phyloP scores from a whole-genome alignment of 2,113 vertebrate genomes.

The Prunella fulvescens region DNA sequence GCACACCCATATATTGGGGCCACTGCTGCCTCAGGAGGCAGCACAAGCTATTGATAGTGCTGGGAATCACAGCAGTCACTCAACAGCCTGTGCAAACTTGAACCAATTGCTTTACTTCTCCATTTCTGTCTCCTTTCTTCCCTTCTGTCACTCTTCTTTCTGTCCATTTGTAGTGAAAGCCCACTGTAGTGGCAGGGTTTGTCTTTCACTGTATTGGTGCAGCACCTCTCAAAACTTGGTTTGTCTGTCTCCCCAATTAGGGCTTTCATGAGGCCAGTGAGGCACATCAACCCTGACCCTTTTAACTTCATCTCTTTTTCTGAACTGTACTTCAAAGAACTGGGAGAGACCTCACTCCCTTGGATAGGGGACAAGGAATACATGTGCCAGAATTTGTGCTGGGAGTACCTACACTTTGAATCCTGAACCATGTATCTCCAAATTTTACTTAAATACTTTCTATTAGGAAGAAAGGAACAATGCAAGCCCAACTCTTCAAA shows the following conservation, averaged over 20 bases:
- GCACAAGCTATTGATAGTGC: background rate
- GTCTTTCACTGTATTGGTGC: background rate
- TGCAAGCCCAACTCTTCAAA: background rate
- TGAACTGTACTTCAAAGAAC: background rate
- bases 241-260: background rate
- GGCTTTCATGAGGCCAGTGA: background rate
- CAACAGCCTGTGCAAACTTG: background rate
- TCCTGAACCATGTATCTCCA: background rate
- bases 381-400: background rate
- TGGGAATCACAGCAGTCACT: background rate
- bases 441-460: background rate
- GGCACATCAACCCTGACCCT: background rate
- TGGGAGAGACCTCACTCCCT: background rate
- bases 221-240: background rate
- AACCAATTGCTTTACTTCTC: background rate
- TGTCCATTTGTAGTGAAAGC: background rate
- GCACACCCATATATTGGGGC: background rate
- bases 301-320: background rate
- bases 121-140: background rate
- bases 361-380: background rate
- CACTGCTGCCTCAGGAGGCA: background rate
- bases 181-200: background rate
- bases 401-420: background rate
- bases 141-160: background rate
- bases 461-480: background rate